phyloP scores from a whole-genome alignment of 2,113 vertebrate species.

The Austrofundulus limnaeus region DNA sequence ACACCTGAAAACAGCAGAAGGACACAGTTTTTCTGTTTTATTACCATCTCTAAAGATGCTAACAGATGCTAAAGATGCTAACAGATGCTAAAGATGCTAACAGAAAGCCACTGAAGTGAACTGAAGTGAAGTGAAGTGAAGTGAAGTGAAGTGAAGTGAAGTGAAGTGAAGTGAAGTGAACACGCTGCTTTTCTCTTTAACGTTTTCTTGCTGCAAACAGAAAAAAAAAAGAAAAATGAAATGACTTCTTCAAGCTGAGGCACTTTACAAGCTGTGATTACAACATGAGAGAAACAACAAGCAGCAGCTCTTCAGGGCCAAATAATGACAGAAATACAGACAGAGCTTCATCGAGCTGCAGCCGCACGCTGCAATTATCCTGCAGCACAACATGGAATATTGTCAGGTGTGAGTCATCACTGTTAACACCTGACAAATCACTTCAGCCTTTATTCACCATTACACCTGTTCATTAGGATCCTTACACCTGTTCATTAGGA shows the following conservation, averaged over 20 bases:
- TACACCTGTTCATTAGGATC: too few species aligned
- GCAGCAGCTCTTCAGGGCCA: constrained; percentile 60
- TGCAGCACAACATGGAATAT: constrained; percentile 3
- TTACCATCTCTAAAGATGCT: too few species aligned
- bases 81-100: not conserved
- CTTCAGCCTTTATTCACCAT: too few species aligned
- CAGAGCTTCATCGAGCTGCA: not conserved
- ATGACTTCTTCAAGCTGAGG: constrained; percentile 17
- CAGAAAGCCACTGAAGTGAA: constrained; percentile 7
- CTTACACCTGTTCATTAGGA: too few species aligned
- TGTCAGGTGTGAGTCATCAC: constrained; percentile 5
- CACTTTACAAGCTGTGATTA: constrained; percentile 22
- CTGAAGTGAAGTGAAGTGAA: not conserved
- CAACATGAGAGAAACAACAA: constrained; percentile 23
- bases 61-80: too few species aligned
- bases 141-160: constrained; percentile 3
- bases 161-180: not conserved
- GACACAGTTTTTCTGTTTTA: too few species aligned
- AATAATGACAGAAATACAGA: constrained; percentile 23
- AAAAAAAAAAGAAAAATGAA: constrained; percentile 19
- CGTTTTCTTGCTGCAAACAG: constrained; percentile 3
- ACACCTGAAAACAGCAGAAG: too few species aligned
- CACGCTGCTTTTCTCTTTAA: constrained; percentile 12
- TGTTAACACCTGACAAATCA: not conserved
- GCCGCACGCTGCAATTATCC: not conserved